Evolutionary conservation across 2,888 invertebrate genomes (phyloP), one percentile per base, ranked within the genome.

Genomic region (Drosophila subsilvestris): DNA sequence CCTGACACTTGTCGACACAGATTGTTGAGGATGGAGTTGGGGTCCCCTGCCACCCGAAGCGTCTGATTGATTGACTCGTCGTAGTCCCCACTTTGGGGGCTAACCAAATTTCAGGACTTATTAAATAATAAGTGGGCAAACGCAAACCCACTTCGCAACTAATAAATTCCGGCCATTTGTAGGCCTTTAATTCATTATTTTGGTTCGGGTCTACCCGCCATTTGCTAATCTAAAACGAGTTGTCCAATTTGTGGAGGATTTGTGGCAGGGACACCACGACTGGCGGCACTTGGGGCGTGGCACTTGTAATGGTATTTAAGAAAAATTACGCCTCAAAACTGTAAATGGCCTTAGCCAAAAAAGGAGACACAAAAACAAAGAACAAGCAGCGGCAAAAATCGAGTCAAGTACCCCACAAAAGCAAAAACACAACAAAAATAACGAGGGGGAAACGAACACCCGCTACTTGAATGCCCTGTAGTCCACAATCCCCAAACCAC

Each of bases 241-340:
- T 86, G 71, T 81, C 78, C 89, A 78, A 76, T 78, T 85, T 73
- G 63, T 44, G 67, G 48, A 49, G 48, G 29, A 44, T 48, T 50
- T 54, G 48, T 50, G 29, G 37, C 7, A 7, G 37, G 37, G 14
- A n/a, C 14, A 7, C 14, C 37, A 14, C 37, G 14, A 37, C n/a
- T n/a, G n/a, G 37, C n/a, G 37, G n/a, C 18, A 37, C 42, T 45
- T 29, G 14, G 69, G 83, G 83, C 88, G 83, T 89, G 82, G 54
- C 79, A 51, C 50, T 70, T 62, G 76, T 74, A 74, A 74, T 70
- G 76, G 53, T 65, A 79, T 76, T 85, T 78, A 81, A 85, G 82
- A 80, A 73, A 77, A 86, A 89, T 71, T 56, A 81, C 89, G 86
- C 88, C 88, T 85, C 71, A 85, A 81, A 89, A 89, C 89, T 84